Conservation (phyloP, 2,113 vertebrate genomes). For the Catagonus wagneri region DNA sequence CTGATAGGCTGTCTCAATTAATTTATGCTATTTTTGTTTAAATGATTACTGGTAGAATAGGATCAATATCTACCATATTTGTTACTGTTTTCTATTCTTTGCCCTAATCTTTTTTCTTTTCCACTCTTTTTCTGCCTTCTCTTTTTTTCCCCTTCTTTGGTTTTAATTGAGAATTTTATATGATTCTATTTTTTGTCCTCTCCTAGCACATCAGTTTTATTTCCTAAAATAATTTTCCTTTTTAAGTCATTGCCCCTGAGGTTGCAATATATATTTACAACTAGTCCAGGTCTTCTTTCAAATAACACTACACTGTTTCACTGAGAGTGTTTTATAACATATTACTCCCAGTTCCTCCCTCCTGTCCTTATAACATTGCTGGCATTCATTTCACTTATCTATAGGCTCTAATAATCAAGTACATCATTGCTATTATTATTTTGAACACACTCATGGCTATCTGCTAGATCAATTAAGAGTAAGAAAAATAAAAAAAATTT, state of each 20-base stretch:
- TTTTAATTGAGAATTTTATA: not conserved
- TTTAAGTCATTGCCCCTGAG: not conserved
- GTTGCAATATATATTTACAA: not conserved
- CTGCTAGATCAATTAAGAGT: not conserved
- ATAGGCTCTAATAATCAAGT: not conserved
- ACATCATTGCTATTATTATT: not conserved
- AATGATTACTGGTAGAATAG: not conserved
- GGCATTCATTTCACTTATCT: not conserved
- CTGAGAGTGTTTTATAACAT: not conserved
- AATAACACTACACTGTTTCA: not conserved
- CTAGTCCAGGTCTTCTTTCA: not conserved
- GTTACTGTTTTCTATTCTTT: not conserved
- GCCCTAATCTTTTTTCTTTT: not conserved
- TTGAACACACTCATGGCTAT: not conserved
- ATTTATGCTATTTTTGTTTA: not conserved
- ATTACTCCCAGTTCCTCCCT: not conserved
- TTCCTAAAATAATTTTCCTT: not conserved
- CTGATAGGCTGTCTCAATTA: not conserved
- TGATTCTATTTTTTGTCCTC: not conserved
- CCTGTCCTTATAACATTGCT: not conserved
- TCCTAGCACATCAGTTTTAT: not conserved
- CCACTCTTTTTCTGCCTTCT: not conserved
- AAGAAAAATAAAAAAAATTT: not conserved
- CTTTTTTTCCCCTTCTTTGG: not conserved
- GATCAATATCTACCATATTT: not conserved